These are phyloP conservation scores for Acanthopagrus latus DNA, from an alignment of 2,797 vertebrate genomes.

Conservation along the genomic window DNA sequence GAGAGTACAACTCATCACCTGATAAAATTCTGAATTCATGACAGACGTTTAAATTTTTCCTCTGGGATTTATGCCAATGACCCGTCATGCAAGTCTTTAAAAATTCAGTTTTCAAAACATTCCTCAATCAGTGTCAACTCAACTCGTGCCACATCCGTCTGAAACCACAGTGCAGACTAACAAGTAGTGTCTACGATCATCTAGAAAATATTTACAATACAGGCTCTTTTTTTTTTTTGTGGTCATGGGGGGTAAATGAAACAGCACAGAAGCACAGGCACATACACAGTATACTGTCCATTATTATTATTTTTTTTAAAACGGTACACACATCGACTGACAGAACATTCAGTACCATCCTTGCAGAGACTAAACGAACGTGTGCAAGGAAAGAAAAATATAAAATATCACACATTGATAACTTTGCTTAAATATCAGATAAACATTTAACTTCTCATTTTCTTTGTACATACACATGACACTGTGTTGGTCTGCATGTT, in stretches of 20 bases:
- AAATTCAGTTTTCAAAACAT: slow-evolving; percentile 55
- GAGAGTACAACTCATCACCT: slow-evolving; percentile 7
- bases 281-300: slow-evolving; percentile 86
- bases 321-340: slow-evolving; percentile 88
- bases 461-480: slow-evolving; percentile 84
- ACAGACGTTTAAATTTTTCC: slow-evolving; percentile 17
- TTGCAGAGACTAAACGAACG: slow-evolving; percentile 84
- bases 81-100: slow-evolving; percentile 58
- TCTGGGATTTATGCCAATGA: slow-evolving; percentile 44
- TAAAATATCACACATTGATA: slow-evolving; percentile 89
- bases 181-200: slow-evolving; percentile 68
- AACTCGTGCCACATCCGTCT: slow-evolving; percentile 52
- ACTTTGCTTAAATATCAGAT: slow-evolving; percentile 93
- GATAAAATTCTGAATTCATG: slow-evolving; percentile 29
- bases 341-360: slow-evolving; percentile 89
- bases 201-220: slow-evolving; percentile 89
- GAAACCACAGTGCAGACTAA: slow-evolving; percentile 75
- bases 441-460: slow-evolving; percentile 86
- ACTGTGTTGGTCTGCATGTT: slow-evolving; percentile 56
- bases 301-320: slow-evolving; percentile 61
- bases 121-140: slow-evolving; percentile 42
- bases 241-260: slow-evolving; percentile 83
- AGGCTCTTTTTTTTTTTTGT: slow-evolving; percentile 85
- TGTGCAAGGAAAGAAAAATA: slow-evolving; percentile 89
- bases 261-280: slow-evolving; percentile 85